Evolutionary conservation across 2,797 vertebrate species (phyloP).

Genomic region (Distichodus sexfasciatus): DNA sequence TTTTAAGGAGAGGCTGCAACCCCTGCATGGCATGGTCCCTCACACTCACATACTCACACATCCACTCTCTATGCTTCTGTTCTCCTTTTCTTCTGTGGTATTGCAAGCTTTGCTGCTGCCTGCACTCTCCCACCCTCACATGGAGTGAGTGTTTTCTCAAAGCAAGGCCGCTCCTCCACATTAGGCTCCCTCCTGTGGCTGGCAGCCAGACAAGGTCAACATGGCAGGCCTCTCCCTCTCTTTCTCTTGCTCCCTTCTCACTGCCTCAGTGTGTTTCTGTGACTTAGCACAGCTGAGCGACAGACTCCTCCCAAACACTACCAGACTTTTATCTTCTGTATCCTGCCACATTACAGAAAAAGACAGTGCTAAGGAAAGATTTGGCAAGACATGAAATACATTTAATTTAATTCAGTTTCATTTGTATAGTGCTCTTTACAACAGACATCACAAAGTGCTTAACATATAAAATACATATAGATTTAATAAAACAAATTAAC

Average conservation of each 20-base stretch:
- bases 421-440: too few species aligned
- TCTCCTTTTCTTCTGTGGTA: constrained; percentile 54
- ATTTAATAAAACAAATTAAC: too few species aligned
- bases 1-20: constrained; percentile 34
- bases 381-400: neutral
- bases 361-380: constrained; percentile 29
- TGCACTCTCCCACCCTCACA: constrained; percentile 56
- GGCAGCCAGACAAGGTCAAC: constrained; percentile 74
- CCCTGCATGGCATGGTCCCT: constrained; percentile 40
- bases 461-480: too few species aligned
- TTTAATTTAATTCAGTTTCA: too few species aligned
- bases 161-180: constrained; percentile 45
- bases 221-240: constrained; percentile 51
- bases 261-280: constrained; percentile 50
- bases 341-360: constrained; percentile 54
- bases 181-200: constrained; percentile 46
- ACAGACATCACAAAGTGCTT: too few species aligned
- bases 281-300: constrained; percentile 60
- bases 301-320: constrained; percentile 65
- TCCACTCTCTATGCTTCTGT: constrained; percentile 55
- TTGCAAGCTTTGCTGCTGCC: constrained; percentile 59
- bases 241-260: constrained; percentile 16
- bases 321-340: constrained; percentile 64
- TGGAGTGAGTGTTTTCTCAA: constrained; percentile 55
- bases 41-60: constrained; percentile 21